These are phyloP conservation scores for Linnaemya tessellans DNA, from an alignment of 2,888 invertebrate species.

Conservation along the genomic window DNA sequence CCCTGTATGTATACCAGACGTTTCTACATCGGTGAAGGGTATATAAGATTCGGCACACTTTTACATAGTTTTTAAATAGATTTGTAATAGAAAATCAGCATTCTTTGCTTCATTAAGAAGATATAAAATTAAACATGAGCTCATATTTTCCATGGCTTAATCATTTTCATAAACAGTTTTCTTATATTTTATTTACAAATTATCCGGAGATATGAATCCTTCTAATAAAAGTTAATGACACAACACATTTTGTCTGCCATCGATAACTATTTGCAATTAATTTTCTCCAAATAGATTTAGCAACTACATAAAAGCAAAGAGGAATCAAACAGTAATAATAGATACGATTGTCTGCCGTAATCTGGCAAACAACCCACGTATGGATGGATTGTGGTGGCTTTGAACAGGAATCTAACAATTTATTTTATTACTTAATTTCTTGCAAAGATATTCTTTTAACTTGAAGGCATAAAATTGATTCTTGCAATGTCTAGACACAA, in stretches of 20 bases:
- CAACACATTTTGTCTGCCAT: conserved; percentile 15
- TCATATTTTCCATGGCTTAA: no score
- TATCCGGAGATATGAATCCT: neutral
- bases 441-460: conserved; percentile 60
- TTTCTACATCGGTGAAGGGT: no score
- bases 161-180: neutral
- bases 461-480: conserved; percentile 65
- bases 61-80: no score
- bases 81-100: no score
- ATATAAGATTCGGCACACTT: no score
- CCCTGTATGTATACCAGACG: no score
- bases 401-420: conserved; percentile 49
- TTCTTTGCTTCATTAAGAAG: no score
- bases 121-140: no score
- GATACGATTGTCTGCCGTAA: conserved; percentile 39
- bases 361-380: conserved; percentile 62
- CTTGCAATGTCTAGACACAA: conserved; percentile 67
- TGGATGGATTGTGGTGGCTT: conserved; percentile 28
- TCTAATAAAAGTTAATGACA: conserved; percentile 31
- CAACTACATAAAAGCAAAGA: conserved; percentile 5
- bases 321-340: conserved; percentile 36
- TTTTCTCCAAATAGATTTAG: conserved; percentile 2
- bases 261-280: conserved; percentile 38
- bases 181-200: neutral
- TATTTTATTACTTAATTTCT: conserved; percentile 69